These are phyloP conservation scores for Coregonus clupeaformis DNA, from an alignment of 2,113 vertebrate genomes.

Conservation along the genomic window DNA sequence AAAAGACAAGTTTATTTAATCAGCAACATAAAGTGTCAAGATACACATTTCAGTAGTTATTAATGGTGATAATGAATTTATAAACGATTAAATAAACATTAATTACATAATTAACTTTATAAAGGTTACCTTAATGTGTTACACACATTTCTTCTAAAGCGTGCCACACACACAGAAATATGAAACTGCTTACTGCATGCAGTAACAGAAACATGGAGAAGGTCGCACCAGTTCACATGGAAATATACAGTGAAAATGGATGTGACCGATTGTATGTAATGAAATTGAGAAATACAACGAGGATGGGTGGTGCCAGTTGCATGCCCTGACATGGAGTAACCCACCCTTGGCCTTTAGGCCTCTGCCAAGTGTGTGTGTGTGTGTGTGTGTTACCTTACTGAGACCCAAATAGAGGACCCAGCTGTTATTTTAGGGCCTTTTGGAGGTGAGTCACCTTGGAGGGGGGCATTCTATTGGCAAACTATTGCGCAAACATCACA, in stretches of 20 bases:
- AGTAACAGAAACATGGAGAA: no score
- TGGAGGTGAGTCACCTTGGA: not conserved
- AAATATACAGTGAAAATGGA: no score
- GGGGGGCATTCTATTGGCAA: no score
- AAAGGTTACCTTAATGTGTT: not conserved
- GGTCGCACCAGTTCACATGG: no score
- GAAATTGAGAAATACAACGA: not conserved
- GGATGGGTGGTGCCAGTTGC: not conserved
- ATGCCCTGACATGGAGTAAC: constrained; percentile 3
- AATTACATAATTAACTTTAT: no score
- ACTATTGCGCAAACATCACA: no score
- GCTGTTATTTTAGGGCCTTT: constrained; percentile 3
- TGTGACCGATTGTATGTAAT: not conserved
- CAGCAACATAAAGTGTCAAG: no score
- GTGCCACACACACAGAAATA: no score
- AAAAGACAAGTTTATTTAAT: no score
- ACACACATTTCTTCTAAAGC: not conserved
- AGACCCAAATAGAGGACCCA: not conserved
- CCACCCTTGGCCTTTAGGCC: constrained; percentile 9
- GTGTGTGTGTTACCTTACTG: not conserved
- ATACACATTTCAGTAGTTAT: not conserved
- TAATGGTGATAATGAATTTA: no score
- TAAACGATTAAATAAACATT: no score
- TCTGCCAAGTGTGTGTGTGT: not conserved
- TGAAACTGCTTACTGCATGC: no score